Evolutionary conservation across 2,888 invertebrate genomes (phyloP), one percentile per base, ranked within the genome.

Genomic region (Microplitis manilae): DNA sequence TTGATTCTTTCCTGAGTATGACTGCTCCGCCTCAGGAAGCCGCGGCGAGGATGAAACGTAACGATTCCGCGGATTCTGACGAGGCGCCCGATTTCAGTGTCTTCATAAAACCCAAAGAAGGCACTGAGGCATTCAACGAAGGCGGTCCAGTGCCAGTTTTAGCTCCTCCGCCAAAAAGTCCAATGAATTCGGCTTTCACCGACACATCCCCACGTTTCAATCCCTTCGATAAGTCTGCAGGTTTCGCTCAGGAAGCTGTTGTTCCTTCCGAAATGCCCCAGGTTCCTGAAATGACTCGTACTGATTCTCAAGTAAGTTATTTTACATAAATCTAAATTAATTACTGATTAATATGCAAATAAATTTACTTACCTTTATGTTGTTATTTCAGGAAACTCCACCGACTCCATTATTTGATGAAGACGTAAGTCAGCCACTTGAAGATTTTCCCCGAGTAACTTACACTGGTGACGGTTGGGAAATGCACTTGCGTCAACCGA

Each of bases 341-440:
- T 50, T 50, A 50, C 13, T 30, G 2, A 30, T 30, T 30, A 30
- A 4, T 30, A 30, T 30, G 30, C 30, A 30, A 30, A 30, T 30
- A 50, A 50, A 50, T 50, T 50, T 13, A 13, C 50, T 50, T 50
- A 50, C 13, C 20, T 1, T 2, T 2, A 13, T 2, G 5, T 50
- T 94, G 50, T 0, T 92, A 94, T 94, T 94, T 1, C 92, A 94
- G 90, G 96, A 96, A 89, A 95, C 96, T 1, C 97, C 97, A 50
- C 96, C 96, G n/a, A 97, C 97, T 9, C 97, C 97, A 9, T 92
- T 98, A 39, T 98, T 95, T 90, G 98, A 98, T 88, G 98, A 98
- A 79, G 98, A 98, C 89, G 94, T 96, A 68, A 96, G 97, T 0
- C 94, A 95, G 89, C 98, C 98, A 0, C 91, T 99, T 74, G 97